Evolutionary conservation across 2,888 invertebrate genomes (phyloP).

Genomic region (Polyploca ridens): DNA sequence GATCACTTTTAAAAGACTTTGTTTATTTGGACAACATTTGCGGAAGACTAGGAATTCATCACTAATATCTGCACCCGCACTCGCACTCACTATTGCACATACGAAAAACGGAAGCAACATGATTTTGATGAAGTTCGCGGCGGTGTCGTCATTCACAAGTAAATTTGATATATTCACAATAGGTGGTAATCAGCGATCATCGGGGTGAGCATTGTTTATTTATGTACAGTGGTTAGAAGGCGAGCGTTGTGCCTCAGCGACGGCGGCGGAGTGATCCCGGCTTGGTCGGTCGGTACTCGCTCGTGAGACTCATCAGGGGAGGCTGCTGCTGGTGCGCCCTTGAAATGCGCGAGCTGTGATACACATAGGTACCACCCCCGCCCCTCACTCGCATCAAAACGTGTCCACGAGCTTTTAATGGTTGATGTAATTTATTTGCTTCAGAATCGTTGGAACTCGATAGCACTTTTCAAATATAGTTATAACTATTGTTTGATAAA

Average conservation of each 20-base stretch:
- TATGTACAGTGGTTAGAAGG: slow-evolving; percentile 36
- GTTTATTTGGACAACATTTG: slow-evolving; percentile 68
- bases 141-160: slow-evolving; percentile 25
- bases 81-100: slow-evolving; percentile 46
- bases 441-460: too few relatives aligned
- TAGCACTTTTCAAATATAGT: too few relatives aligned
- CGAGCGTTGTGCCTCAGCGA: slow-evolving; percentile 60
- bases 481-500: slow-evolving; percentile 14
- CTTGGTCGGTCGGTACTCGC: slow-evolving; percentile 37
- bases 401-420: slow-evolving; percentile 22
- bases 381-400: slow-evolving; percentile 19
- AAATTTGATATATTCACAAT: slow-evolving; percentile 54
- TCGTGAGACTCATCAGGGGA: slow-evolving; percentile 45
- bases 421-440: slow-evolving; percentile 12
- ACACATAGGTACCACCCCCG: slow-evolving; percentile 13
- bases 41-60: slow-evolving; percentile 54
- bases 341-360: slow-evolving; percentile 37
- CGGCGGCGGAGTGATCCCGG: slow-evolving; percentile 56
- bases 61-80: slow-evolving; percentile 38
- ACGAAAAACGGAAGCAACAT: slow-evolving; percentile 62
- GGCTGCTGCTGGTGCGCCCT: slow-evolving; percentile 68
- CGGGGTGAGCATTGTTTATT: slow-evolving; percentile 66
- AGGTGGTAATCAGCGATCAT: slow-evolving; percentile 66
- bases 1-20: slow-evolving; percentile 62
- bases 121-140: slow-evolving; percentile 33